phyloP scores from a whole-genome alignment of 2,797 vertebrate genomes.

The Rhadinocentrus ornatus region DNA sequence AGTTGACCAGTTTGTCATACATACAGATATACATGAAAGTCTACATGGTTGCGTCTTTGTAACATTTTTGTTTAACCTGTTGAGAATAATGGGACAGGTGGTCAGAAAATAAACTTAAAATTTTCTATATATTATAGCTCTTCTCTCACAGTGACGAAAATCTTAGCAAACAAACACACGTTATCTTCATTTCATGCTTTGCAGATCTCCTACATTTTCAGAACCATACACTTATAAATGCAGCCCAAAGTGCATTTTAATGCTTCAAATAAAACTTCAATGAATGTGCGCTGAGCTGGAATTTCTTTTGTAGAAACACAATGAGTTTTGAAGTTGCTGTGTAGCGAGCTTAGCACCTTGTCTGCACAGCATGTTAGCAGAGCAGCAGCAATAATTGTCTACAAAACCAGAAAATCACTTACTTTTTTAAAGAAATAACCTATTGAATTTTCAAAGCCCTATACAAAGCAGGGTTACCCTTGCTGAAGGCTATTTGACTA shows the following conservation, averaged over 20 bases:
- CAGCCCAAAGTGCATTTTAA: constrained; percentile 14
- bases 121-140: not conserved
- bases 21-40: not conserved
- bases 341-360: constrained; percentile 14
- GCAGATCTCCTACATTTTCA: not conserved
- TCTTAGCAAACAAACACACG: not conserved
- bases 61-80: not conserved
- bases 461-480: constrained; percentile 10
- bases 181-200: constrained; percentile 7
- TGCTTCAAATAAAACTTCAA: constrained; percentile 1
- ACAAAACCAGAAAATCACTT: constrained; percentile 1
- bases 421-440: not conserved
- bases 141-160: not conserved
- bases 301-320: constrained; percentile 1
- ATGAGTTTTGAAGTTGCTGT: constrained; percentile 15
- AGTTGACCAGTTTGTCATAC: not conserved
- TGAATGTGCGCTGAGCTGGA: constrained; percentile 4
- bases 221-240: not conserved
- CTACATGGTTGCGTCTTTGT: not conserved
- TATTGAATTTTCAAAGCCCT: constrained; percentile 9
- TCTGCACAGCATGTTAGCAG: constrained; percentile 11
- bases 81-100: not conserved
- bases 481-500: constrained; percentile 24
- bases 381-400: constrained; percentile 2
- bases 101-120: not conserved